Percentiles rank a stretch among this genome's conserved stretches.
phyloP scores from a whole-genome alignment of 2,888 invertebrate species.

The Tinea trinotella region DNA sequence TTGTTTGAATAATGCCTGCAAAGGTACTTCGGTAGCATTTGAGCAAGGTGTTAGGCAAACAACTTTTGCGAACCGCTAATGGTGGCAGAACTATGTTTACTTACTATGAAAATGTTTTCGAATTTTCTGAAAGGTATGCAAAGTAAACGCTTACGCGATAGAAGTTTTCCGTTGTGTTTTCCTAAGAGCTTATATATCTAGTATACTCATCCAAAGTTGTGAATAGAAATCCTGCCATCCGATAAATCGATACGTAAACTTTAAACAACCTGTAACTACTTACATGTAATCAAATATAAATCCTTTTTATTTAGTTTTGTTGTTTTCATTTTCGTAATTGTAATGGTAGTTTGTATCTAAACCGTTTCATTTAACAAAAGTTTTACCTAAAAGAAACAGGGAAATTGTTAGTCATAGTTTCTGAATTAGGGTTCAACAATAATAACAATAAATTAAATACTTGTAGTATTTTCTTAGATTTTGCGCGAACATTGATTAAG shows the following conservation, averaged over 20 bases:
- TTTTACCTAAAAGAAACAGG: no score
- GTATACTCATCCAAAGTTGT: background rate
- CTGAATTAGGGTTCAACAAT: no score
- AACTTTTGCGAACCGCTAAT: conserved; percentile 60
- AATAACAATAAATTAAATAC: no score
- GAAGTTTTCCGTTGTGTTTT: conserved; percentile 8
- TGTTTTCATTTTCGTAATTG: background rate
- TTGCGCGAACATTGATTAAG: no score
- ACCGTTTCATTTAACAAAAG: no score
- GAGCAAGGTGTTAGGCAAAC: conserved; percentile 64
- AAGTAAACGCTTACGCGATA: conserved; percentile 54
- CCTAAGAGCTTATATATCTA: conserved; percentile 4
- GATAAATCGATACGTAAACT: background rate
- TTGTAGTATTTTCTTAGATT: no score
- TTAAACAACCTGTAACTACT: background rate
- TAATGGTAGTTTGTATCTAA: no score
- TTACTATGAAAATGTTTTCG: conserved; percentile 57
- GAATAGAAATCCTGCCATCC: background rate
- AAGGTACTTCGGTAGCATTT: conserved; percentile 63
- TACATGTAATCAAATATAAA: background rate
- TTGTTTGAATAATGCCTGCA: conserved; percentile 71
- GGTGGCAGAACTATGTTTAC: conserved; percentile 53
- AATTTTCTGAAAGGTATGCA: conserved; percentile 56
- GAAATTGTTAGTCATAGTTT: no score
- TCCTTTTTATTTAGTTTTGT: background rate